These are phyloP conservation scores for Cryptotermes secundus DNA, from an alignment of 1,140 invertebrate genomes.

Conservation along the genomic window DNA sequence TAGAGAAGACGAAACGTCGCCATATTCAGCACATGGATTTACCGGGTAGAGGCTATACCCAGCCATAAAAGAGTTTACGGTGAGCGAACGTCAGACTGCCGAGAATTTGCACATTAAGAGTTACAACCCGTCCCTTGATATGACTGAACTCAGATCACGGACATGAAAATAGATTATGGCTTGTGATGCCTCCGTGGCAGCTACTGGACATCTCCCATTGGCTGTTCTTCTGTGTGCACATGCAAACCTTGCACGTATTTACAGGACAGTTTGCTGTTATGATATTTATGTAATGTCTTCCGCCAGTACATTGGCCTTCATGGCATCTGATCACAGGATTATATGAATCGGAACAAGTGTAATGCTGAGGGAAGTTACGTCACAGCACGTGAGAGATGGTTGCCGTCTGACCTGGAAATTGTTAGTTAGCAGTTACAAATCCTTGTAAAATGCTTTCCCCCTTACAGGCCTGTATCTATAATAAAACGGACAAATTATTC, in stretches of 20 bases:
- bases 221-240: background rate
- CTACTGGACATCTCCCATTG: background rate
- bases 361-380: no score
- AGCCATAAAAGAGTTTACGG: background rate
- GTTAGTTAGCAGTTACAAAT: no score
- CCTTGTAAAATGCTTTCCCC: no score
- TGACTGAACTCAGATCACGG: background rate
- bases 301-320: background rate
- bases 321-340: background rate
- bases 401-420: no score
- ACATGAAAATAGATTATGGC: background rate
- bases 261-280: background rate
- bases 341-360: background rate
- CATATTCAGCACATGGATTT: background rate
- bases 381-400: no score
- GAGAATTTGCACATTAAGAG: background rate
- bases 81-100: background rate
- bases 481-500: no score
- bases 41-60: background rate
- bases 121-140: background rate
- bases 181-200: no score
- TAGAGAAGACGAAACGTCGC: background rate
- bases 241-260: background rate
- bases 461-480: no score
- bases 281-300: background rate